phyloP scores from a whole-genome alignment of 2,888 invertebrate species.

The Lasioglossum figueresi region DNA sequence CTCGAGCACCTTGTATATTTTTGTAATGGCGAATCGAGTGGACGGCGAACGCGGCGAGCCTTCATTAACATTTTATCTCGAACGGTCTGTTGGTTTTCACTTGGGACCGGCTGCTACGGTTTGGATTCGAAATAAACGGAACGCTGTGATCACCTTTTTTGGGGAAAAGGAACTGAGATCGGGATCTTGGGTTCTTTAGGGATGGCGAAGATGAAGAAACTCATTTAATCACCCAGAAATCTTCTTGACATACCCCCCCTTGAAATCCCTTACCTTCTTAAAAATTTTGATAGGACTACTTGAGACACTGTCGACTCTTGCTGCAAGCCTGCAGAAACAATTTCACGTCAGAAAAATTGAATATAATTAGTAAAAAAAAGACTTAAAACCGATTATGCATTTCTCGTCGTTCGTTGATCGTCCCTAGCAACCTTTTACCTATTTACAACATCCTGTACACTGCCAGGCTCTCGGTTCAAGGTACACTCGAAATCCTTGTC shows the following conservation, averaged over 20 bases:
- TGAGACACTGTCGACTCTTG: not conserved
- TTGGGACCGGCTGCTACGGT: not conserved
- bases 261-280: not conserved
- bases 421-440: not conserved
- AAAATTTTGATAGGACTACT: not conserved
- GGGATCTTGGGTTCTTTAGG: too few relatives aligned
- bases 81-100: not conserved
- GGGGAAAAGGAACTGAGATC: not conserved
- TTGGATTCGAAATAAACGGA: not conserved
- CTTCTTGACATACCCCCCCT: not conserved
- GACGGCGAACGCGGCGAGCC: not conserved
- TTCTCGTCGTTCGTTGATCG: not conserved
- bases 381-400: not conserved
- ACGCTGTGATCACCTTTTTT: not conserved
- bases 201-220: not conserved
- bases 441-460: not conserved
- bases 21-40: not conserved
- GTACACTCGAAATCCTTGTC: conserved; percentile 17
- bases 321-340: not conserved
- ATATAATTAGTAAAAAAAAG: not conserved
- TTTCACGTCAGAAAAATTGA: not conserved
- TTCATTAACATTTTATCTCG: not conserved
- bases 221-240: not conserved
- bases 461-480: not conserved
- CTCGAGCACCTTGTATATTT: not conserved